These are phyloP conservation scores for Takifugu ocellatus DNA, from an alignment of 2,797 vertebrate species.

Conservation along the genomic window DNA sequence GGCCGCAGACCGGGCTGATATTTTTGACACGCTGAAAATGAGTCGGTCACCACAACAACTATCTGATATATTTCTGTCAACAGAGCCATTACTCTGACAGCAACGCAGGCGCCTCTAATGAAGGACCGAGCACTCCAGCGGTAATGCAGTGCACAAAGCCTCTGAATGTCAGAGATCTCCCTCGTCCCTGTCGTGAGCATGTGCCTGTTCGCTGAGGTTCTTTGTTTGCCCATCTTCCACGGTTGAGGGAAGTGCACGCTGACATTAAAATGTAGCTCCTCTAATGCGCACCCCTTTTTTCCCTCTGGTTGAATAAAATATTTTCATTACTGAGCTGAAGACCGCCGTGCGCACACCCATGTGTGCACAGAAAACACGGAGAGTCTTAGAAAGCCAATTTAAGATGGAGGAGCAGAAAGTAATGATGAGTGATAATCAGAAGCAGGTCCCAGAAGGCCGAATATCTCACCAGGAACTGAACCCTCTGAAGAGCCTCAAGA, in stretches of 20 bases:
- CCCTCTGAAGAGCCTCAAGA: background rate
- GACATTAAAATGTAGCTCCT: background rate
- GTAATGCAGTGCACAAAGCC: background rate
- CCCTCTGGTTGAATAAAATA: background rate
- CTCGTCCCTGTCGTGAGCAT: background rate
- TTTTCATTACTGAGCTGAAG: conserved; percentile 7
- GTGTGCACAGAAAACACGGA: background rate
- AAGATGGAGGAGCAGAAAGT: conserved; percentile 4
- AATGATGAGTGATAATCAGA: conserved; percentile 7
- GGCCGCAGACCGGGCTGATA: background rate
- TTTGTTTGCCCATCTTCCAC: background rate
- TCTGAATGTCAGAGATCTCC: background rate
- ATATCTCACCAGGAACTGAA: background rate
- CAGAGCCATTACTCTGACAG: background rate
- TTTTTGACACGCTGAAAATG: background rate
- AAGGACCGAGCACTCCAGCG: background rate
- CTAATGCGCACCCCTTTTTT: conserved; percentile 5
- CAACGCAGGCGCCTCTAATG: background rate
- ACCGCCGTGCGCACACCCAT: background rate
- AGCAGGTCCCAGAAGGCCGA: background rate
- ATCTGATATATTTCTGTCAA: background rate
- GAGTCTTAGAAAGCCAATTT: conserved; percentile 16
- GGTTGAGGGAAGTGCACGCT: no score
- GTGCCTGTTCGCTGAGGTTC: background rate
- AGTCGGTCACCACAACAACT: background rate